A percentile compares a stretch with the other conserved stretches of the same genome.
phyloP scores from a whole-genome alignment of 2,888 invertebrate genomes.

The Cosmia trapezina region DNA sequence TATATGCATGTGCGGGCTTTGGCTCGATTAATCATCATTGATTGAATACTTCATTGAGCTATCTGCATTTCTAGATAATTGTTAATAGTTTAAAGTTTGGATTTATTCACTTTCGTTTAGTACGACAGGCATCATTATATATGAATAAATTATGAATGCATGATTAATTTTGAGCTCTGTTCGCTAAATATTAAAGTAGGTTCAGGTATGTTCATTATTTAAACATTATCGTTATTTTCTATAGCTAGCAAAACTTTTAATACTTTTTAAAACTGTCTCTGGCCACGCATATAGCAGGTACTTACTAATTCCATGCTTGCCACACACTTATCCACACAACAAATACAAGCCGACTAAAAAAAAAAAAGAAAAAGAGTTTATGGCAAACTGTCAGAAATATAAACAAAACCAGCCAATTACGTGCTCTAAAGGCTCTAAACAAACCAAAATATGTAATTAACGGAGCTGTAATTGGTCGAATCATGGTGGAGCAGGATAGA shows the following conservation, averaged over 20 bases:
- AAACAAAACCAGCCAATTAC: slow-evolving; percentile 40
- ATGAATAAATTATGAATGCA: background rate
- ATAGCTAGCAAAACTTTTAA: too few species aligned
- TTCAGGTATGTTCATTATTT: background rate
- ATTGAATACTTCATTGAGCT: slow-evolving; percentile 27
- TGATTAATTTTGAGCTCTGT: background rate
- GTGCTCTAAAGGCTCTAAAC: slow-evolving; percentile 53
- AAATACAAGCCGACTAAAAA: background rate
- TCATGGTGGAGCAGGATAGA: slow-evolving; percentile 52
- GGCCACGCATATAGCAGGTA: too few species aligned
- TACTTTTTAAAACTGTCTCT: background rate
- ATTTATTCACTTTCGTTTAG: background rate
- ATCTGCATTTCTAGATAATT: slow-evolving; percentile 7
- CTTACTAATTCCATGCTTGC: background rate
- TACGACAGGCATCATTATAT: background rate
- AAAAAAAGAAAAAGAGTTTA: slow-evolving; percentile 1
- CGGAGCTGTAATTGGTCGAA: slow-evolving; percentile 55
- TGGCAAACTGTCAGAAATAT: background rate
- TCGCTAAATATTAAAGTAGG: background rate
- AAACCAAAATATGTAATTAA: slow-evolving; percentile 62
- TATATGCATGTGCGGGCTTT: slow-evolving; percentile 53
- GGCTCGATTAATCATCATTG: slow-evolving; percentile 34
- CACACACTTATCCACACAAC: background rate
- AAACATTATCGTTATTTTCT: background rate
- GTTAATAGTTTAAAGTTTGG: background rate